Base-by-base conservation (phyloP, 2,797 vertebrate genomes). In the Neosilurus mollespiculum region DNA sequence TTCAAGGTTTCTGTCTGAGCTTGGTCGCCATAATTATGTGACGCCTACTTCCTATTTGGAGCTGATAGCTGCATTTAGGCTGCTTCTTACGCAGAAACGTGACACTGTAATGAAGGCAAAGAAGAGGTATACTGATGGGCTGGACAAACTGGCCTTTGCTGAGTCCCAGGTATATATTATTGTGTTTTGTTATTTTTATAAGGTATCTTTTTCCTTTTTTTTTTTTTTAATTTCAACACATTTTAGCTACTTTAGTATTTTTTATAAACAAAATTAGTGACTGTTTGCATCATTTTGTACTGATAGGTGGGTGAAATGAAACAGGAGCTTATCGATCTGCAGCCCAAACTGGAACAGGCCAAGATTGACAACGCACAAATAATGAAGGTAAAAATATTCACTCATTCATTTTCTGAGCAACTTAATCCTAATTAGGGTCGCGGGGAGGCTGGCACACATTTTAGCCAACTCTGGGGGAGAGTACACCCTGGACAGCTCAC, bases 1-100 rank as follows among this genome's bases (percentile, higher is more conserved):
- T 83, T 78, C 73, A 87, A 99, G 98, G 90, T 99, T 97, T 90
- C 92, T 98, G 49, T 90, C 90, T 22, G 94, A 95, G 81, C 90
- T 98, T 58, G 96, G 96, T 61, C 95, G 96, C 30, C 95, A 96
- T 92, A 99, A 99, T 92, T 99, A 99, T 84, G 96, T 99, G 82
- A 99, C 98, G 30, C 96, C 98, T 80, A 97, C 96, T 79, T 99
- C 98, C 83, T 99, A 99, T 87, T 95, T 99, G 92, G 98, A 99
- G 90, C 93, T 99, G 77, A 97, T 99, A 85, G 96, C 95, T 82
- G 93, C 96, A 0, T 99, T 99, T 93, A 94, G 87, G 80, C 94
- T 94, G 81, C 96, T 99, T 67, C 95, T 99, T 82, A 95, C 95
- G 82, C 93, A 95, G 89, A 97, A 95, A 86, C 92, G 95, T 89